Evolutionary conservation across 2,113 vertebrate genomes (phyloP).

Genomic region (Otus sunia): DNA sequence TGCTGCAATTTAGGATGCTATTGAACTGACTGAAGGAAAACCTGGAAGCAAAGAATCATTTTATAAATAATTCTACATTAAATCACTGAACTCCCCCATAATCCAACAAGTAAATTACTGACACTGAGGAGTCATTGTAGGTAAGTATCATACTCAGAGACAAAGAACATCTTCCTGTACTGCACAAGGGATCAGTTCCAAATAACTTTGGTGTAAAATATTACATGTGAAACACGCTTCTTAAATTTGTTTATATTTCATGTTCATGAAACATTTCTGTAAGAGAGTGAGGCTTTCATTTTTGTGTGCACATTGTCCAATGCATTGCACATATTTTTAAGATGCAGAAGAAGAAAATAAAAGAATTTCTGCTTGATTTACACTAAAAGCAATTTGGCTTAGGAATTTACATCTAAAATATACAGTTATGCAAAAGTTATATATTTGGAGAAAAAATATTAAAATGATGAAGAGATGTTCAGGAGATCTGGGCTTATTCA

Average conservation of each 20-base stretch:
- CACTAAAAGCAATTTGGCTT: neutral
- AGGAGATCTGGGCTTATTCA: neutral
- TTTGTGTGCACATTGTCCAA: neutral
- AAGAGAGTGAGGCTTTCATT: rapidly evolving
- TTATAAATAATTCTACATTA: neutral
- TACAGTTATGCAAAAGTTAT: neutral
- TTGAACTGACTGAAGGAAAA: neutral
- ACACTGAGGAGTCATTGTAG: neutral
- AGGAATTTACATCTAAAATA: neutral
- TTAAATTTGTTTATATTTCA: neutral
- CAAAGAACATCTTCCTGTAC: neutral
- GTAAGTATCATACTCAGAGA: neutral
- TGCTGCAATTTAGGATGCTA: neutral
- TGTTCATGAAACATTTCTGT: neutral
- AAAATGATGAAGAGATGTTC: neutral
- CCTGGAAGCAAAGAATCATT: neutral
- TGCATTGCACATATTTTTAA: neutral
- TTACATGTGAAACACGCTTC: neutral
- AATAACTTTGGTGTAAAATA: neutral
- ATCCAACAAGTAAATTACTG: neutral
- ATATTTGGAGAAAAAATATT: neutral
- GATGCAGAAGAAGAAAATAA: neutral
- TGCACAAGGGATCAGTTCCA: neutral
- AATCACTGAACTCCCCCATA: neutral
- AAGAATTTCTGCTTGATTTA: neutral